Evolutionary conservation across 2,888 invertebrate genomes (phyloP).

Genomic region (Lasioglossum malachurum): DNA sequence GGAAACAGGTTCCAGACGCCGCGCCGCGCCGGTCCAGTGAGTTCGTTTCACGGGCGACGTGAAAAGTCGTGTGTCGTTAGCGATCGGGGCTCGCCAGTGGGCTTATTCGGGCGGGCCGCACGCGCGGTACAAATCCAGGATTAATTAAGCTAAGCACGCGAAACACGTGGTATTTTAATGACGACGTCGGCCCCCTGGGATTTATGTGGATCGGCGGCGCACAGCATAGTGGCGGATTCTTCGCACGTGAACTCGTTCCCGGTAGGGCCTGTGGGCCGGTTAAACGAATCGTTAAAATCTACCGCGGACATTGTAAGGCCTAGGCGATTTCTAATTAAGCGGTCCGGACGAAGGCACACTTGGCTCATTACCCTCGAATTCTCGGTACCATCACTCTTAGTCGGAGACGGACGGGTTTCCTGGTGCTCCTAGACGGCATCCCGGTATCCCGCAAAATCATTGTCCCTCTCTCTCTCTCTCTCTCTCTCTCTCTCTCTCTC

Average conservation of each 20-base stretch:
- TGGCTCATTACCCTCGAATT: conserved; percentile 57
- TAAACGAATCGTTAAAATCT: conserved; percentile 55
- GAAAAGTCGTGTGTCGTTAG: conserved; percentile 42
- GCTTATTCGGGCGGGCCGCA: conserved; percentile 9
- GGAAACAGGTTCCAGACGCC: background rate
- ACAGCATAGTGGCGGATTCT: conserved; percentile 20
- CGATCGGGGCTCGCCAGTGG: background rate
- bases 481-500: background rate
- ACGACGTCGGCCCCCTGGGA: conserved; percentile 34
- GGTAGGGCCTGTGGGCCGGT: conserved; percentile 15
- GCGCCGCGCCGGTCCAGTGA: background rate
- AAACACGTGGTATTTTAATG: conserved; percentile 54
- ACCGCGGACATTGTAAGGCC: conserved; percentile 26
- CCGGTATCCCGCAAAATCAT: background rate
- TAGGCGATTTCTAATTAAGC: conserved; percentile 63
- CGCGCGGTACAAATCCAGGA: conserved; percentile 30
- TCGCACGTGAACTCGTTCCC: conserved; percentile 35
- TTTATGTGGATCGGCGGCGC: conserved; percentile 44
- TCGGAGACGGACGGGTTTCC: conserved; percentile 10
- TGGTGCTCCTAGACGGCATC: background rate
- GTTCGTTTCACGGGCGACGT: background rate
- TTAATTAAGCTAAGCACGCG: conserved; percentile 43
- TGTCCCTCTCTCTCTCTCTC: background rate
- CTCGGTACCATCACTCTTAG: conserved; percentile 50
- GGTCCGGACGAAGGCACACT: conserved; percentile 41